Conservation (phyloP, 2,113 vertebrate species). For the Leptobrachium leishanense region DNA sequence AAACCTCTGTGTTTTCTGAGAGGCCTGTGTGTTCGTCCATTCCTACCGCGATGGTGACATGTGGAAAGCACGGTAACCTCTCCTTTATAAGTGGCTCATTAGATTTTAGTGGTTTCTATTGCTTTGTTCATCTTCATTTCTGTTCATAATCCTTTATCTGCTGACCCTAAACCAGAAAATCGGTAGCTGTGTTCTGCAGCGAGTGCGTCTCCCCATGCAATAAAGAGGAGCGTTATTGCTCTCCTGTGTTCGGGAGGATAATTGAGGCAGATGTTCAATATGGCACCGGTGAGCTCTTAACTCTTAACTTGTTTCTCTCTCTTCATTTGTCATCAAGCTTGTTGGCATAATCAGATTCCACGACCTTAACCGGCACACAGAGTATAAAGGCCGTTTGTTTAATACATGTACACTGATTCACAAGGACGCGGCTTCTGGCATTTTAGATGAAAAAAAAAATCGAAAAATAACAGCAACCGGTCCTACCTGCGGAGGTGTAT, state of each 20-base stretch:
- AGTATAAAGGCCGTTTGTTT: background rate
- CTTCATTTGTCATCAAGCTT: background rate
- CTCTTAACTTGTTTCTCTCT: background rate
- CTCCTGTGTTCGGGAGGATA: background rate
- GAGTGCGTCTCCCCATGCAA: background rate
- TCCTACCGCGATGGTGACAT: too few relatives aligned
- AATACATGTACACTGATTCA: background rate
- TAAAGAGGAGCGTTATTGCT: background rate
- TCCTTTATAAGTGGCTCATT: too few relatives aligned
- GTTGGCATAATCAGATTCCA: conserved; percentile 10
- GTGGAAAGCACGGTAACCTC: too few relatives aligned
- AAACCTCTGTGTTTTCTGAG: too few relatives aligned
- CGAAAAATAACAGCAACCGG: background rate
- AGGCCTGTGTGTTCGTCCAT: too few relatives aligned
- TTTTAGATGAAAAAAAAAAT: background rate
- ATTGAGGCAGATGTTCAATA: conserved; percentile 30
- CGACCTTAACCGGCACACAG: background rate
- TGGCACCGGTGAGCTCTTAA: background rate
- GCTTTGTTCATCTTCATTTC: background rate
- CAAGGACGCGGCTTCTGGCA: background rate
- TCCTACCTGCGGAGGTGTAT: background rate
- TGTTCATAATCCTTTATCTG: background rate
- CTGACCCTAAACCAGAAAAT: background rate
- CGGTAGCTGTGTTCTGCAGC: background rate
- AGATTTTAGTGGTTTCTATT: background rate